Evolutionary conservation across 2,113 vertebrate species (phyloP).

Genomic region (Tenrec ecaudatus): DNA sequence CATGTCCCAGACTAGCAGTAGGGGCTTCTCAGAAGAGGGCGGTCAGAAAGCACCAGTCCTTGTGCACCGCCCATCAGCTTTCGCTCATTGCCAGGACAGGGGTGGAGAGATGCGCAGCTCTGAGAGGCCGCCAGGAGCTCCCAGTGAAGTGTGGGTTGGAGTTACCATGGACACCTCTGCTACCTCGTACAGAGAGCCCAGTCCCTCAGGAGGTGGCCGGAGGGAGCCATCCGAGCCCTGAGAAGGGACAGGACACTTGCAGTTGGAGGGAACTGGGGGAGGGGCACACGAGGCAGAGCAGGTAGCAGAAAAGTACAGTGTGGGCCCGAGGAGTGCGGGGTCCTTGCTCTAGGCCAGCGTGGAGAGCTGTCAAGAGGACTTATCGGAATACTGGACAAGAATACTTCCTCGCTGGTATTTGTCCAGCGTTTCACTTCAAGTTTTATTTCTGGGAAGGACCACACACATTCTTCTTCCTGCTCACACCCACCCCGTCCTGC

Average conservation of each 20-base stretch:
- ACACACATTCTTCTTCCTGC: not conserved
- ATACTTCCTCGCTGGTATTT: not conserved
- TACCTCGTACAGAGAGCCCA: not conserved
- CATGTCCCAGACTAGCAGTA: not conserved
- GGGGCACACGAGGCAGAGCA: not conserved
- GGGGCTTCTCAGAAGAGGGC: not conserved
- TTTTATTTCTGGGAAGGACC: not conserved
- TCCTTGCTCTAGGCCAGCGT: not conserved
- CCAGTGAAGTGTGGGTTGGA: not conserved
- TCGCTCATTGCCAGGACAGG: not conserved
- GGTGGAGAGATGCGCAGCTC: not conserved
- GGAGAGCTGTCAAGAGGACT: not conserved
- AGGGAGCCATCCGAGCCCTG: not conserved
- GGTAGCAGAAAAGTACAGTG: not conserved
- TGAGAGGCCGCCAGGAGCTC: not conserved
- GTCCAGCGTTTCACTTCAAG: not conserved
- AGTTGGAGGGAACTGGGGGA: not conserved
- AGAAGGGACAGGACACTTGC: not conserved
- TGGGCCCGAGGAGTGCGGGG: rapidly evolving
- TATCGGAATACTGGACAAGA: not conserved
- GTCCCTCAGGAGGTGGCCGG: not conserved
- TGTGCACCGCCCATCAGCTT: not conserved
- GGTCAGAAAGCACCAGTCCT: not conserved
- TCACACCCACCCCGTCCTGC: not conserved
- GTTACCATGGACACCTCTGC: not conserved